Evolutionary conservation across 2,888 invertebrate genomes (phyloP).

Genomic region (Anticlea derivata): DNA sequence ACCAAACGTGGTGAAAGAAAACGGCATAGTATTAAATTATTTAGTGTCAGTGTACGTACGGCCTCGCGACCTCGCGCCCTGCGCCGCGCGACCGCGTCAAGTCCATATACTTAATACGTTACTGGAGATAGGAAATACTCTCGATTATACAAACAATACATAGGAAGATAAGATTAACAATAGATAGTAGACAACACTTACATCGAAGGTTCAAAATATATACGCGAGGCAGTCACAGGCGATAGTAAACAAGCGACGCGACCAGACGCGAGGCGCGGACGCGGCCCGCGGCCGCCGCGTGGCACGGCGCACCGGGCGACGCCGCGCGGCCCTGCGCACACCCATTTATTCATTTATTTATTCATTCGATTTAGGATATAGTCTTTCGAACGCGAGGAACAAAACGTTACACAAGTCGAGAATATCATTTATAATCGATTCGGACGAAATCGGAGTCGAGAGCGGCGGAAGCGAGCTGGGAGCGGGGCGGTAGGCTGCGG

Average conservation of each 20-base stretch:
- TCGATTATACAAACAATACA: slow-evolving; percentile 28
- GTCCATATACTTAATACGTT: slow-evolving; percentile 18
- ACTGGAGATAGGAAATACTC: slow-evolving; percentile 25
- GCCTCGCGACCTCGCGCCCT: slow-evolving; percentile 47
- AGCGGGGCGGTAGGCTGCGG: slow-evolving; percentile 53
- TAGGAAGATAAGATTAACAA: slow-evolving; percentile 30
- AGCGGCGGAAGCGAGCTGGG: slow-evolving; percentile 75
- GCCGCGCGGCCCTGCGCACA: slow-evolving; percentile 50
- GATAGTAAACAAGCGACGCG: slow-evolving; percentile 24
- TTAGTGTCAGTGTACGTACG: slow-evolving; percentile 50
- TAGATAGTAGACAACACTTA: slow-evolving; percentile 32
- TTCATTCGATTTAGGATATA: slow-evolving; percentile 80
- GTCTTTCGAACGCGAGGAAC: slow-evolving; percentile 84
- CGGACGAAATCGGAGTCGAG: slow-evolving; percentile 78
- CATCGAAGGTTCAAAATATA: slow-evolving; percentile 29
- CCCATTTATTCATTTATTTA: slow-evolving; percentile 48
- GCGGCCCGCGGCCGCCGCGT: slow-evolving; percentile 10
- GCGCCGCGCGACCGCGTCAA: slow-evolving; percentile 36
- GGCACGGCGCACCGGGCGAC: slow-evolving; percentile 42
- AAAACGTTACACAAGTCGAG: slow-evolving; percentile 83
- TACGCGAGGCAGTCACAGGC: slow-evolving; percentile 33
- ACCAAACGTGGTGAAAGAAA: slow-evolving; percentile 84
- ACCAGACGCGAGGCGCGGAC: slow-evolving; percentile 2
- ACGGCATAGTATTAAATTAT: slow-evolving; percentile 82
- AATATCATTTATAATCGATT: slow-evolving; percentile 82